Percentiles rank a stretch among this genome's conserved stretches.
phyloP scores from a whole-genome alignment of 2,888 invertebrate species.

The Hartigia nigra region DNA sequence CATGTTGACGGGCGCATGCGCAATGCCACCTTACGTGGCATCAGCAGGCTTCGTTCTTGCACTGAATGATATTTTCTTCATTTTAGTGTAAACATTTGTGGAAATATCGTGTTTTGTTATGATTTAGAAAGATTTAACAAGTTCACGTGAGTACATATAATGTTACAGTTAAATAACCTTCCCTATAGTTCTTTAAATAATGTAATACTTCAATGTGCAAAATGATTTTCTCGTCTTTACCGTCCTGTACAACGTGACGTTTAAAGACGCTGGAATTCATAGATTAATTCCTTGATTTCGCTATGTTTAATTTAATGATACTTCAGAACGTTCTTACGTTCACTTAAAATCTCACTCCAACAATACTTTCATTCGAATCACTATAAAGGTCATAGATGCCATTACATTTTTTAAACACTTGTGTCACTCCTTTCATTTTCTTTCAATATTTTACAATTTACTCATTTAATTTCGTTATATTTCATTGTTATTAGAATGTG shows the following conservation, averaged over 20 bases:
- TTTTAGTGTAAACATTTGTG: conserved; percentile 56
- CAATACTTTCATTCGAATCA: background rate
- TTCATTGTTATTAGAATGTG: background rate
- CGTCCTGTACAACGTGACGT: conserved; percentile 33
- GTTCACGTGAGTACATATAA: conserved; percentile 48
- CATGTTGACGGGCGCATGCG: conserved; percentile 67
- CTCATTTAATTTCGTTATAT: background rate
- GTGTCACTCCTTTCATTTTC: background rate
- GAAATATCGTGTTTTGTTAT: conserved; percentile 55
- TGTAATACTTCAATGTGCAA: conserved; percentile 28
- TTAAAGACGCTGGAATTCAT: conserved; percentile 14
- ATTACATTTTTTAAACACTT: background rate
- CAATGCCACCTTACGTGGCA: conserved; percentile 73
- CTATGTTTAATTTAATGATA: background rate
- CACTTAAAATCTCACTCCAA: background rate
- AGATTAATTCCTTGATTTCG: background rate
- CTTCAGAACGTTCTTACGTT: background rate
- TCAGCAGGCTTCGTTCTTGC: conserved; percentile 54
- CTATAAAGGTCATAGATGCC: background rate
- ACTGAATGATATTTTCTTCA: conserved; percentile 49
- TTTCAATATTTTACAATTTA: background rate
- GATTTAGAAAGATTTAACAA: conserved; percentile 48
- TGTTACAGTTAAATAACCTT: background rate
- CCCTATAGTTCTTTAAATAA: background rate
- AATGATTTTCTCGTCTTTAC: conserved; percentile 38